Evolutionary conservation across 1,140 invertebrate species (phyloP).

Genomic region (Ganaspis sp.): DNA sequence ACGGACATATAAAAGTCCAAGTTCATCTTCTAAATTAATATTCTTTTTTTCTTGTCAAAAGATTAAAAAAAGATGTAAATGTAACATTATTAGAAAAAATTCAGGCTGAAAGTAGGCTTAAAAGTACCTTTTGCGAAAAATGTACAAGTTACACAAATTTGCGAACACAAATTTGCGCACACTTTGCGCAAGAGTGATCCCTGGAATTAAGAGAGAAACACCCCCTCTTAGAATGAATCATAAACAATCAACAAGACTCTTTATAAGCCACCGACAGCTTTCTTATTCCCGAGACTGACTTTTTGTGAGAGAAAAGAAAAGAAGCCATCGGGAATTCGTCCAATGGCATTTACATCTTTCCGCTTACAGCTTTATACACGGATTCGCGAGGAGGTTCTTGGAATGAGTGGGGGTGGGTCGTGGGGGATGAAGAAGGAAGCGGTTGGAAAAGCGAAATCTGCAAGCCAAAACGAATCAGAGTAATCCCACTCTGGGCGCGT

Average conservation of each 20-base stretch:
- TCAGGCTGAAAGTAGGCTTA: too few relatives aligned
- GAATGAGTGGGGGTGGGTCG: conserved; percentile 32
- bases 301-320: conserved; percentile 42
- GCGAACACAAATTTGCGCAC: too few relatives aligned
- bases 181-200: too few relatives aligned
- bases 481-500: conserved; percentile 70
- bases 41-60: too few relatives aligned
- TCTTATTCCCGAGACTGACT: neutral
- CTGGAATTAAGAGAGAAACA: too few relatives aligned
- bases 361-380: conserved; percentile 53
- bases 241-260: neutral
- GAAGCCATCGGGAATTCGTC: conserved; percentile 47
- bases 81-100: too few relatives aligned
- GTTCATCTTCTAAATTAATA: too few relatives aligned
- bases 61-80: too few relatives aligned
- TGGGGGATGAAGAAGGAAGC: conserved; percentile 51
- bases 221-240: neutral
- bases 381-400: conserved; percentile 51
- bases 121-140: too few relatives aligned
- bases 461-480: conserved; percentile 76
- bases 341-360: conserved; percentile 56
- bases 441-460: conserved; percentile 71
- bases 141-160: too few relatives aligned
- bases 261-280: neutral
- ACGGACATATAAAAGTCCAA: too few relatives aligned